Evolutionary conservation across 2,113 vertebrate species (phyloP).

Genomic region (Otus sunia): DNA sequence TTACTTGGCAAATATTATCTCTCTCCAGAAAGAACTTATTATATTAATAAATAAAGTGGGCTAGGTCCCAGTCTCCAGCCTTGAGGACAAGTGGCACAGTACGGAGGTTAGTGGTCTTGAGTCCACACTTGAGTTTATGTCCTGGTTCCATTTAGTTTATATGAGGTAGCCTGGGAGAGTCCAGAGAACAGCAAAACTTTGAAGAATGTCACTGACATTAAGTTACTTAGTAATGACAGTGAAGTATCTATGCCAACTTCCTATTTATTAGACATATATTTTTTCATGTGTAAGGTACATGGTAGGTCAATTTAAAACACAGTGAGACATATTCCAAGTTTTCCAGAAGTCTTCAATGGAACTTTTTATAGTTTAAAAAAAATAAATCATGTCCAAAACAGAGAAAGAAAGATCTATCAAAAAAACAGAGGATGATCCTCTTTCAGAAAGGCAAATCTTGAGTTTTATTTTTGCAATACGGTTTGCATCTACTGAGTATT

Average conservation of each 20-base stretch:
- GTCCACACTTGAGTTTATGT: neutral
- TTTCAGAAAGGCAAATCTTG: neutral
- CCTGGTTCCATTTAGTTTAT: neutral
- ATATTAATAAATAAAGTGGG: neutral
- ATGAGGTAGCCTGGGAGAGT: neutral
- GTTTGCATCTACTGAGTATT: neutral
- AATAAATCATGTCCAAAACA: neutral
- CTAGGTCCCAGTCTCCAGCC: neutral
- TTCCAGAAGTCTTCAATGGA: neutral
- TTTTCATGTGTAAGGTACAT: neutral
- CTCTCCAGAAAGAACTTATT: neutral
- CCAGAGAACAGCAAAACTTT: neutral
- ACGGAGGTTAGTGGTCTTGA: neutral
- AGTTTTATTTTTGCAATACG: neutral
- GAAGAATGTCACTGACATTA: neutral
- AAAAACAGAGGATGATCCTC: neutral
- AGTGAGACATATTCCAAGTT: neutral
- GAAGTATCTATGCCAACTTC: neutral
- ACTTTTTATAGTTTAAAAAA: neutral
- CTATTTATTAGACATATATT: neutral
- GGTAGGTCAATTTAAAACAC: neutral
- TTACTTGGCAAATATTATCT: neutral
- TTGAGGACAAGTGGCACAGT: neutral
- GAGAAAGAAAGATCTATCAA: neutral
- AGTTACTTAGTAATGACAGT: neutral